phyloP scores from a whole-genome alignment of 2,888 invertebrate species.

The Dusona sp. region DNA sequence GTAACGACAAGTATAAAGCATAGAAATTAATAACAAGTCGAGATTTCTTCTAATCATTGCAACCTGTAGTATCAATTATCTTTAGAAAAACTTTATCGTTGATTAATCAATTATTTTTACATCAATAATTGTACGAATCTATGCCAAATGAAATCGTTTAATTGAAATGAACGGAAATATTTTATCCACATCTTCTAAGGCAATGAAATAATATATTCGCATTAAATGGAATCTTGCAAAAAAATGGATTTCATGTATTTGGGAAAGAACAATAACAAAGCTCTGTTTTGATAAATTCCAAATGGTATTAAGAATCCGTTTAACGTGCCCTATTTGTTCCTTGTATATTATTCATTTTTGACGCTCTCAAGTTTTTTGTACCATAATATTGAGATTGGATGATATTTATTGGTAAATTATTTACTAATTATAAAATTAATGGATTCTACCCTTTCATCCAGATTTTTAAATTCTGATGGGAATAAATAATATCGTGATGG shows the following conservation, averaged over 20 bases:
- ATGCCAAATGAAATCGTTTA: neutral
- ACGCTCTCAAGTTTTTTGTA: neutral
- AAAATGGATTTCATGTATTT: neutral
- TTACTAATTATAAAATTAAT: neutral
- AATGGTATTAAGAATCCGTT: neutral
- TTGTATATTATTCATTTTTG: neutral
- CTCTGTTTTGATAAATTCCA: neutral
- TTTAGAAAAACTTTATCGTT: neutral
- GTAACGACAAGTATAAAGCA: conserved; percentile 74
- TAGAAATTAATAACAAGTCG: conserved; percentile 3
- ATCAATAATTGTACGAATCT: too few species aligned
- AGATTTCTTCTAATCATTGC: neutral
- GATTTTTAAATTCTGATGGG: neutral
- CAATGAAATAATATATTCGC: neutral
- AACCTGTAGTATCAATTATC: neutral
- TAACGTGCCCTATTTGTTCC: too few species aligned
- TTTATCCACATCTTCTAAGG: neutral
- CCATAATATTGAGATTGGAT: neutral
- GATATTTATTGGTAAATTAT: neutral
- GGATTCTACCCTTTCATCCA: neutral
- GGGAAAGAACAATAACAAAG: neutral
- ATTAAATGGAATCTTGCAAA: neutral
- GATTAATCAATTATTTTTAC: neutral
- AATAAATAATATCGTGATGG: neutral
- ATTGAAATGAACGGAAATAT: neutral